Evolutionary conservation across 2,888 invertebrate genomes (phyloP).

Genomic region (Odontocolon sp.): DNA sequence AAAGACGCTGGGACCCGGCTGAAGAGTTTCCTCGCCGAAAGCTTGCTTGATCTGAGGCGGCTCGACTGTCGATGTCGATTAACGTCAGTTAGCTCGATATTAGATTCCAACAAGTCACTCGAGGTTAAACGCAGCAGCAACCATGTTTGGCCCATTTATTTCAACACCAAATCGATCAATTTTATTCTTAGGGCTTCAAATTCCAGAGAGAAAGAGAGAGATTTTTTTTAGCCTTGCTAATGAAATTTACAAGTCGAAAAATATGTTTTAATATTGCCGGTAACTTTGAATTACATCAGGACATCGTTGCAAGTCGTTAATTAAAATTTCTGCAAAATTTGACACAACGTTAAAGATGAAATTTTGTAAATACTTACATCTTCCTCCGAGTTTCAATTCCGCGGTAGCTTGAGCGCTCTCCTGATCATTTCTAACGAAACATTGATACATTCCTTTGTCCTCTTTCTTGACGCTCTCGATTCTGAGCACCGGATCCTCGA

Average conservation of each 20-base stretch:
- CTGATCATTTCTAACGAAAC: constrained; percentile 95
- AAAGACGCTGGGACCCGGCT: constrained; percentile 94
- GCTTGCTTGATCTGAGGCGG: constrained; percentile 94
- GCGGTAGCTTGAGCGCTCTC: constrained; percentile 96
- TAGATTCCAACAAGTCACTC: constrained; percentile 4
- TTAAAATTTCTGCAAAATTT: no score
- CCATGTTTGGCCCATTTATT: constrained; percentile 27
- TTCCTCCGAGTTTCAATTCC: constrained; percentile 95
- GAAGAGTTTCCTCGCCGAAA: constrained; percentile 94
- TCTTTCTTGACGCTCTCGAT: constrained; percentile 96
- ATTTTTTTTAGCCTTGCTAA: no score
- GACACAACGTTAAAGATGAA: neutral
- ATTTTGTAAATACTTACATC: constrained; percentile 84
- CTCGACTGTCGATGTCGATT: constrained; percentile 85
- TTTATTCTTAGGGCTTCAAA: no score
- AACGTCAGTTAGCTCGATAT: constrained; percentile 36
- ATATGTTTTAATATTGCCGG: no score
- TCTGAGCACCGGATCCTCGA: constrained; percentile 90
- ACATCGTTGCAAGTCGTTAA: no score
- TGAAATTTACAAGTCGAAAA: neutral
- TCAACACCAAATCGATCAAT: neutral
- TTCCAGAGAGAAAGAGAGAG: no score
- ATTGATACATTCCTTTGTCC: constrained; percentile 99
- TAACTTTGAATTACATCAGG: no score
- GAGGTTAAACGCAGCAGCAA: constrained; percentile 3